Conservation (phyloP, 2,797 vertebrate genomes). For the Gadopsis bispinosus region DNA sequence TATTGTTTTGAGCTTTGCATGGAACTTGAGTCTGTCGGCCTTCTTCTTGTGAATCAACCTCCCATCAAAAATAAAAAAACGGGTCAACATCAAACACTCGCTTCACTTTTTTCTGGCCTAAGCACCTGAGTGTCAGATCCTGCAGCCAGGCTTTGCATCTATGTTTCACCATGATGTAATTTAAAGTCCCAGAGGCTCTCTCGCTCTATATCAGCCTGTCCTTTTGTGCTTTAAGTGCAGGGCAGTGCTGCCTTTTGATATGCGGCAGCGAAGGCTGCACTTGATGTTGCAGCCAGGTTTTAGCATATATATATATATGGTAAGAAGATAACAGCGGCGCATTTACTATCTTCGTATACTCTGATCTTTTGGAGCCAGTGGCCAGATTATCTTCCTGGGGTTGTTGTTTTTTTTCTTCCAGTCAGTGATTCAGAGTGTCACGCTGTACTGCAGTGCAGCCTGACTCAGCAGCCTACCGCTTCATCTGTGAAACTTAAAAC, state of each 20-base stretch:
- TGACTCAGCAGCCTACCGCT: too few species aligned
- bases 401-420: too few species aligned
- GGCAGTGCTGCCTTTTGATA: conserved; percentile 9
- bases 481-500: conserved; percentile 1
- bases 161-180: not conserved
- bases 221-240: not conserved
- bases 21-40: not conserved
- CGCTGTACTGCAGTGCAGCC: too few species aligned
- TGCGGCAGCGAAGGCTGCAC: not conserved
- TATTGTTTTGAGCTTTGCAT: too few species aligned
- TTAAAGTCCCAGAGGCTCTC: not conserved
- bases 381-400: too few species aligned
- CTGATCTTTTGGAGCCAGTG: too few species aligned
- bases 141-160: not conserved
- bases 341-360: too few species aligned
- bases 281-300: conserved; percentile 4
- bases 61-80: not conserved
- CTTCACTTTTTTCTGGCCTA: not conserved
- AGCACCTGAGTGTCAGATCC: conserved; percentile 12
- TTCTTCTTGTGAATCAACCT: conserved; percentile 11
- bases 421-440: too few species aligned
- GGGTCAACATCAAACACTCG: not conserved
- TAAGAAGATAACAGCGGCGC: too few species aligned
- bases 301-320: too few species aligned
- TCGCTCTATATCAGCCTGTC: not conserved